A percentile compares a stretch with the other conserved stretches of the same genome.
These are phyloP conservation scores for Nomada fucata DNA, from an alignment of 2,888 invertebrate species.

Conservation along the genomic window DNA sequence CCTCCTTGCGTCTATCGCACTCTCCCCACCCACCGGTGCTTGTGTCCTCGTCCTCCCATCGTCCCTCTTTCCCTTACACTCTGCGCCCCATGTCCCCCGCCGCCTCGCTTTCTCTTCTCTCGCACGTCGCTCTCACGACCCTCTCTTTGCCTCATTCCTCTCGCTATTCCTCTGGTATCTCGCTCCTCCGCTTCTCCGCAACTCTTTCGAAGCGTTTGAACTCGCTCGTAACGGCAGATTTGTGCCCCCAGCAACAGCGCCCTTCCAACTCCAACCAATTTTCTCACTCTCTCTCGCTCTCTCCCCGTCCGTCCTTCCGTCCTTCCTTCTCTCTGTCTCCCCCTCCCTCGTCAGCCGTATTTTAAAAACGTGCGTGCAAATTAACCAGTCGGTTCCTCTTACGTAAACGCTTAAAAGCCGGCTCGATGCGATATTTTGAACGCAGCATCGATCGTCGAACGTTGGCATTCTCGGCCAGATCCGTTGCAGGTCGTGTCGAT, in stretches of 20 bases:
- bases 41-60: background rate
- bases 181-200: slow-evolving; percentile 46
- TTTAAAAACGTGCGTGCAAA: background rate
- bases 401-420: background rate
- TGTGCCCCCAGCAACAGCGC: slow-evolving; percentile 64
- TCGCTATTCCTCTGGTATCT: slow-evolving; percentile 47
- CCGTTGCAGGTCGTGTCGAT: background rate
- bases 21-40: slow-evolving; percentile 18
- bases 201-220: slow-evolving; percentile 46
- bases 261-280: slow-evolving; percentile 40
- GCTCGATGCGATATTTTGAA: background rate
- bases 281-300: slow-evolving; percentile 31
- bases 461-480: background rate
- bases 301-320: slow-evolving; percentile 26
- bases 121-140: slow-evolving; percentile 1
- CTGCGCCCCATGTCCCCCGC: background rate
- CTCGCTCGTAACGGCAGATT: slow-evolving; percentile 56
- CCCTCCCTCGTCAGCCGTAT: background rate
- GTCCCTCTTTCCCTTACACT: slow-evolving; percentile 1
- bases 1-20: slow-evolving; percentile 38
- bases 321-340: slow-evolving; percentile 3
- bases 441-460: background rate
- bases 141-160: slow-evolving; percentile 4
- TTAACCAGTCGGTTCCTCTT: background rate
- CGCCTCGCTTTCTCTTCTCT: slow-evolving; percentile 26